Evolutionary conservation across 2,888 invertebrate species (phyloP).

Genomic region (Cylloceria caligata): DNA sequence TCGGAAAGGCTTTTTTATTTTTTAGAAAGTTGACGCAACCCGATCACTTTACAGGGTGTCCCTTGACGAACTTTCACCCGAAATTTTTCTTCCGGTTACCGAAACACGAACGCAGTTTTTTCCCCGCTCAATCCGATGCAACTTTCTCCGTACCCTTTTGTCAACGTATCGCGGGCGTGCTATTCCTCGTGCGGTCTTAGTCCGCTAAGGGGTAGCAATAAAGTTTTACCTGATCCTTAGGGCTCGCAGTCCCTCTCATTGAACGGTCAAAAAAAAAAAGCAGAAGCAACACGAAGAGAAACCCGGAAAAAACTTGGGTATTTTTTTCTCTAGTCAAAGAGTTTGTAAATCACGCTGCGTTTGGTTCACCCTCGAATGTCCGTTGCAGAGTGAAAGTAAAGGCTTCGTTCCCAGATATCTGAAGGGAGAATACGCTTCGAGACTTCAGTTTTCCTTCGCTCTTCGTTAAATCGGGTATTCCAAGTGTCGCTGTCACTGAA

Average conservation of each 20-base stretch:
- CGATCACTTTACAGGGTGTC: conserved; percentile 36
- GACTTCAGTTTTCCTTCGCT: conserved; percentile 46
- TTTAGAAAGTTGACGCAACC: conserved; percentile 63
- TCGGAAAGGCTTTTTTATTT: conserved; percentile 46
- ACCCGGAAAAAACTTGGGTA: conserved; percentile 61
- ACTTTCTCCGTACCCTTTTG: conserved; percentile 71
- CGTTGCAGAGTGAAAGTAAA: conserved; percentile 79
- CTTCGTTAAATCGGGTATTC: conserved; percentile 22
- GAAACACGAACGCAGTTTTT: conserved; percentile 39
- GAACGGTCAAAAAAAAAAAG: conserved; percentile 64
- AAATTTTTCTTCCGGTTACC: conserved; percentile 45
- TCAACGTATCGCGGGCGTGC: conserved; percentile 52
- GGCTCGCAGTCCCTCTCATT: conserved; percentile 69
- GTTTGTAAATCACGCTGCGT: conserved; percentile 76
- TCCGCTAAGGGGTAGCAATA: conserved; percentile 63
- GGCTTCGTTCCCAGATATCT: conserved; percentile 74
- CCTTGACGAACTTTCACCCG: conserved; percentile 55
- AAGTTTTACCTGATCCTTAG: conserved; percentile 63
- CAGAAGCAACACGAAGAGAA: conserved; percentile 62
- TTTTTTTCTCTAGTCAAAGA: conserved; percentile 46
- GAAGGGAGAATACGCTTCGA: conserved; percentile 67
- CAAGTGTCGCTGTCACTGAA: conserved; percentile 31
- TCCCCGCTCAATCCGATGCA: conserved; percentile 51
- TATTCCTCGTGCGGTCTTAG: conserved; percentile 40
- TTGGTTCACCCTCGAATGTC: conserved; percentile 20